A percentile compares a stretch with the other conserved stretches of the same genome.
phyloP scores from a whole-genome alignment of 2,797 vertebrate species.

The Sebastes jordani region DNA sequence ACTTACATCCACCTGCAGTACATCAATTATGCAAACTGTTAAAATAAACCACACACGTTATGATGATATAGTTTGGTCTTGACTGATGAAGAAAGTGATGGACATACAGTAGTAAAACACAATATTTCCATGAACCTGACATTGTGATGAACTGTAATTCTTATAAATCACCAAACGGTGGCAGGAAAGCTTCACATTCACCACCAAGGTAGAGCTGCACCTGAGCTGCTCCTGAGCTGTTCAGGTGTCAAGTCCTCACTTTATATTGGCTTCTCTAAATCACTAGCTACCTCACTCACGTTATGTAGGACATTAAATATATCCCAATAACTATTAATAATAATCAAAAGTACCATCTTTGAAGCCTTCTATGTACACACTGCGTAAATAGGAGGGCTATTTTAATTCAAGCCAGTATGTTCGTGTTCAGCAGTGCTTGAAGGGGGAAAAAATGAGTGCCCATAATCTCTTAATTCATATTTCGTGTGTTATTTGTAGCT shows the following conservation, averaged over 20 bases:
- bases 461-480: too few relatives aligned
- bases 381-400: not conserved
- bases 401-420: not conserved
- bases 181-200: constrained; percentile 59
- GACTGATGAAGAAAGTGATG: not conserved
- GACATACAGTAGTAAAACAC: too few relatives aligned
- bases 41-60: not conserved
- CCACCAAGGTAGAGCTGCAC: not conserved
- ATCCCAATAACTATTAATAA: not conserved
- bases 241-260: not conserved
- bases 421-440: too few relatives aligned
- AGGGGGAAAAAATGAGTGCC: too few relatives aligned
- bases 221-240: constrained; percentile 23
- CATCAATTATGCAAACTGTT: not conserved
- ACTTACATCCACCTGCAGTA: not conserved
- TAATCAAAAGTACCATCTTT: not conserved
- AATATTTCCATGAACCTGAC: not conserved
- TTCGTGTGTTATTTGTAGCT: too few relatives aligned
- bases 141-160: constrained; percentile 40
- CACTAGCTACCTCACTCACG: not conserved
- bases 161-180: constrained; percentile 70
- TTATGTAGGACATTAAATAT: not conserved
- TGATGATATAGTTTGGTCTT: not conserved
- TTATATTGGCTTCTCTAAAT: not conserved
- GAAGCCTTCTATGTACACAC: not conserved